Percentiles rank a stretch among this genome's conserved stretches.
These are phyloP conservation scores for Aculops lycopersici DNA, from an alignment of 1,140 invertebrate genomes.

Conservation along the genomic window DNA sequence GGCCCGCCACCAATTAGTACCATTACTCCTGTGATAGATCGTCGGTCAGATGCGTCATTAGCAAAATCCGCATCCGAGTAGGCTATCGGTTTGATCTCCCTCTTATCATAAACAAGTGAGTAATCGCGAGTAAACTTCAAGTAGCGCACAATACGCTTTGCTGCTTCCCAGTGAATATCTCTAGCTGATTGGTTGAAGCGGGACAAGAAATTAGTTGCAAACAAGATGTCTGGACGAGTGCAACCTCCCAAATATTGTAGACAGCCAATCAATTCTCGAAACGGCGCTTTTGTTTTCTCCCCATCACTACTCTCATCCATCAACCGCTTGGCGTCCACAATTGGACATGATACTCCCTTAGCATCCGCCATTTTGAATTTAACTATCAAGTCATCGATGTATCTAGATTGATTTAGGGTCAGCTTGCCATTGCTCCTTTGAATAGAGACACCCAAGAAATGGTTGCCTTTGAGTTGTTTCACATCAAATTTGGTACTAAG, in stretches of 20 bases:
- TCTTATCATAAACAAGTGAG: conserved; percentile 10
- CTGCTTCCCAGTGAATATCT: conserved; percentile 9
- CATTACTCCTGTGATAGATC: conserved; percentile 15
- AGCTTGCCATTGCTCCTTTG: background rate
- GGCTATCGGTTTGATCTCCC: conserved; percentile 1
- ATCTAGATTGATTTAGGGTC: conserved; percentile 4
- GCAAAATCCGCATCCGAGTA: conserved; percentile 17
- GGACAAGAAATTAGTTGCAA: conserved; percentile 7
- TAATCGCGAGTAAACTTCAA: conserved; percentile 11
- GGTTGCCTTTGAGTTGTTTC: background rate
- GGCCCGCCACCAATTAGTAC: conserved; percentile 11
- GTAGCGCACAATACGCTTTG: conserved; percentile 13
- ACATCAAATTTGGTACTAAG: conserved; percentile 3
- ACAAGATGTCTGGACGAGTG: conserved; percentile 11
- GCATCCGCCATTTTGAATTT: conserved; percentile 8
- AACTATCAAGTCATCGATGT: conserved; percentile 3
- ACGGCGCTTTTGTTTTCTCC: conserved; percentile 4
- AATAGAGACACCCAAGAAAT: conserved; percentile 10
- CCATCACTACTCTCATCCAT: conserved; percentile 4
- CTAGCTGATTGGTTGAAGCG: conserved; percentile 8
- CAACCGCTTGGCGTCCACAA: background rate
- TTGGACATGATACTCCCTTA: conserved; percentile 1
- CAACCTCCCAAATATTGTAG: conserved; percentile 5
- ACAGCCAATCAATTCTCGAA: conserved; percentile 7
- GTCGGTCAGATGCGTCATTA: conserved; percentile 11